Base-by-base conservation (phyloP, 2,113 vertebrate genomes). In the Cebus imitator region DNA sequence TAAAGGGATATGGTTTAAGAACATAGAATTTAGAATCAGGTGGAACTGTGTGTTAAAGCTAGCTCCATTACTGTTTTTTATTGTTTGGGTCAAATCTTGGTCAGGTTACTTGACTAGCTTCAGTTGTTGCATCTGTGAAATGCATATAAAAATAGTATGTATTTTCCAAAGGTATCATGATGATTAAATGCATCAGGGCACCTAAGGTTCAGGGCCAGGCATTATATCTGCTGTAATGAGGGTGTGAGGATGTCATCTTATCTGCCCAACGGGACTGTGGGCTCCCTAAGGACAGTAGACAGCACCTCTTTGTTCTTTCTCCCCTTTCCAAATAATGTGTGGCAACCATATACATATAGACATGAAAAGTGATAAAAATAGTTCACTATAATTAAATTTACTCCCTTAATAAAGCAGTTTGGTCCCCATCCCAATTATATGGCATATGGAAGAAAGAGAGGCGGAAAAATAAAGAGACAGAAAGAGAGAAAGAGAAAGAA, bases 341-440 rank as follows among this genome's bases (percentile, higher is more conserved):
- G 82, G 8, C 16, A 58, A 61, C 23, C 40, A 3, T 21, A 61
- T 55, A 64, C 25, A 11, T n/a, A 32, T 8, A 70, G 45, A 88
- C n/a, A n/a, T 40, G 21, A 43, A 50, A 73, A 55, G 23, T 11
- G 7, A 61, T 80, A 6, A 73, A 95, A 86, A 68, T 68, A 48
- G n/a, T 32, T 55, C 25, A 80, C 52, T 66, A 12, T 61, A 92
- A 70, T 48, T 57, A 11, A 58, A 87, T 70, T 50, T 72, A 81
- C 68, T 85, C 16, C 25, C 58, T 84, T 89, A 87, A 57, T 81
- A 70, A 81, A 73, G 2, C 9, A 50, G 35, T 66, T 93, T 87
- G 23, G 79, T 79, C 43, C 64, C 21, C 58, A 90, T 80, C 10
- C n/a, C 57, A 87, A 23, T 75, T 92, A 79, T 50, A 70, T 95